These are phyloP conservation scores for Deroplatys truncata DNA, from an alignment of 2,888 invertebrate species.

Conservation along the genomic window DNA sequence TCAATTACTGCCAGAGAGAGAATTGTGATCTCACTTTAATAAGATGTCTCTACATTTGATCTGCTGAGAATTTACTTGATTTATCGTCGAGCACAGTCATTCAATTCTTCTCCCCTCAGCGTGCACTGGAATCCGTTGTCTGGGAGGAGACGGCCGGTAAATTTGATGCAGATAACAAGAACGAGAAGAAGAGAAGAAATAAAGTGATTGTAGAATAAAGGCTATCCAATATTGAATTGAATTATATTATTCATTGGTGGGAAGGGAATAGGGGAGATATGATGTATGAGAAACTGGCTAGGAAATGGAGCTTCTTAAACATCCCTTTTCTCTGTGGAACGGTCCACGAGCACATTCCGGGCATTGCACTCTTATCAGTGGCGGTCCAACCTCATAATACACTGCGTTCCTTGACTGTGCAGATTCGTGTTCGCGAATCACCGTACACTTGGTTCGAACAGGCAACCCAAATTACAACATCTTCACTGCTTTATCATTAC, in stretches of 20 bases:
- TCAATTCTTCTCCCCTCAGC: no score
- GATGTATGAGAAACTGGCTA: not conserved
- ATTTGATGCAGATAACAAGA: not conserved
- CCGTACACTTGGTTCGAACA: no score
- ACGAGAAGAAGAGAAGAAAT: not conserved
- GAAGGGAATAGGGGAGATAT: not conserved
- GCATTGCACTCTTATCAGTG: not conserved
- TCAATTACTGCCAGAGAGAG: not conserved
- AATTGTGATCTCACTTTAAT: not conserved
- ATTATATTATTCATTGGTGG: conserved; percentile 8
- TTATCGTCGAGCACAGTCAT: not conserved
- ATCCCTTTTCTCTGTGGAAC: not conserved
- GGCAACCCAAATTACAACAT: no score
- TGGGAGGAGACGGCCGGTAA: not conserved
- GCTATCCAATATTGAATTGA: conserved; percentile 6
- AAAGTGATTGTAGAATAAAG: not conserved
- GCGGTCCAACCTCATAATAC: no score
- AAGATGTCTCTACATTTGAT: not conserved
- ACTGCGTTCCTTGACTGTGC: no score
- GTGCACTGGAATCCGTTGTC: no score
- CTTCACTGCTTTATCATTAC: no score
- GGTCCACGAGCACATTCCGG: not conserved
- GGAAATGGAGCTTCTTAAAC: not conserved
- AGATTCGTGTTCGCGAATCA: no score
- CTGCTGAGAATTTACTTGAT: not conserved